Percentiles rank a stretch among this genome's conserved stretches.
Evolutionary conservation across 2,888 invertebrate species (phyloP).

Genomic region (Muscina levida): DNA sequence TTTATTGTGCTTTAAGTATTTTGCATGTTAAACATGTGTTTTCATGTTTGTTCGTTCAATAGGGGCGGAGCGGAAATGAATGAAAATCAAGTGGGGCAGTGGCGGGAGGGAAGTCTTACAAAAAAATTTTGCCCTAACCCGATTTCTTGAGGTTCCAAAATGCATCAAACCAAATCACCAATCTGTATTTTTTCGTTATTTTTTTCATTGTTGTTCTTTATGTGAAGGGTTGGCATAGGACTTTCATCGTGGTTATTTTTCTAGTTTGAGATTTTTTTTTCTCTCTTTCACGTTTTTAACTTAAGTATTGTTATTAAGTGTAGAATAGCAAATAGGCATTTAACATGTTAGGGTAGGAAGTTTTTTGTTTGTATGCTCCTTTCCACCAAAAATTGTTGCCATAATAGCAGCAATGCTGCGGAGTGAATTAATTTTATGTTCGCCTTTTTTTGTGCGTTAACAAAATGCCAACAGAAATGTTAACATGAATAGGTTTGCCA

Average conservation of each 20-base stretch:
- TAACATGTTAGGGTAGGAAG: constrained; percentile 26
- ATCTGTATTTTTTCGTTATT: not conserved
- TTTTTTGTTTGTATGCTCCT: constrained; percentile 1
- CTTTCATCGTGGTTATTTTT: constrained; percentile 6
- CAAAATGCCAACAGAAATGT: constrained; percentile 17
- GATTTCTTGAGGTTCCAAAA: too few species aligned
- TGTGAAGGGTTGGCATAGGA: too few species aligned
- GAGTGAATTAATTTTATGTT: not conserved
- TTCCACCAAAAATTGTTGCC: not conserved
- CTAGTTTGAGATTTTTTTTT: too few species aligned
- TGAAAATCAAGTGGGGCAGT: too few species aligned
- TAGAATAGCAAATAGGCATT: constrained; percentile 45
- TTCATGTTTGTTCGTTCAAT: constrained; percentile 47
- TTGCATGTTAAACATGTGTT: constrained; percentile 58
- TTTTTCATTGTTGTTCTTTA: too few species aligned
- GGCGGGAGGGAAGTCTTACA: too few species aligned
- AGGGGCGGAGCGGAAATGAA: not conserved
- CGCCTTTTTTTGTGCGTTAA: not conserved
- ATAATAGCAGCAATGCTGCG: not conserved
- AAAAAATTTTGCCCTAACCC: too few species aligned
- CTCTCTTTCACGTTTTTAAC: too few species aligned
- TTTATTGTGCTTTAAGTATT: constrained; percentile 49
- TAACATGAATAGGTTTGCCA: not conserved
- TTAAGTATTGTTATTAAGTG: constrained; percentile 59
- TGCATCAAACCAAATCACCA: too few species aligned